These are phyloP conservation scores for Athalia circularis DNA, from an alignment of 2,888 invertebrate species.

Conservation along the genomic window DNA sequence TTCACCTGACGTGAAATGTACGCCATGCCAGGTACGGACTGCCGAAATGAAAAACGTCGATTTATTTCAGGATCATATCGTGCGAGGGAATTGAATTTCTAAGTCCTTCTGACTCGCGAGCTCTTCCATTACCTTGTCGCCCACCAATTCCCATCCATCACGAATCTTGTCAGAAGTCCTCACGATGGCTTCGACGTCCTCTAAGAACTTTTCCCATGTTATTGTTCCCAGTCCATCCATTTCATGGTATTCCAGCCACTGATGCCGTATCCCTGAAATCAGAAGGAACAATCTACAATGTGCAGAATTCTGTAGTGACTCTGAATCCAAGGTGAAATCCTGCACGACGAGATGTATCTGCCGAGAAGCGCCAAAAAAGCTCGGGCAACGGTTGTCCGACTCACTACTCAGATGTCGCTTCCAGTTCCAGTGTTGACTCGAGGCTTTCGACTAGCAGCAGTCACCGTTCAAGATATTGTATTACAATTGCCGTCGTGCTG, in stretches of 20 bases:
- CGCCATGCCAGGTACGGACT: slow-evolving; percentile 66
- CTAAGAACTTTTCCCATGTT: slow-evolving; percentile 73
- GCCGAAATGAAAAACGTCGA: slow-evolving; percentile 20
- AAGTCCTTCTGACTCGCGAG: neutral
- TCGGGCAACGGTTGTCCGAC: neutral
- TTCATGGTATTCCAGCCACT: neutral
- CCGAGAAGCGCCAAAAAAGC: neutral
- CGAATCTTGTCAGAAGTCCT: slow-evolving; percentile 67
- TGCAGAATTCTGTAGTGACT: no score
- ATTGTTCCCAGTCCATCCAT: slow-evolving; percentile 72
- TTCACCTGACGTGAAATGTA: slow-evolving; percentile 64
- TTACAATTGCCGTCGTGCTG: neutral
- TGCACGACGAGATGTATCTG: neutral
- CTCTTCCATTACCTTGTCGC: slow-evolving; percentile 65
- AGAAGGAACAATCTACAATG: neutral
- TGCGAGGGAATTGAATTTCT: neutral
- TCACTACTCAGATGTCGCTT: slow-evolving; percentile 24
- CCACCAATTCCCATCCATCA: slow-evolving; percentile 70
- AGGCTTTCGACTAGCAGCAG: neutral
- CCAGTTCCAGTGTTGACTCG: neutral
- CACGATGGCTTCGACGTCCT: slow-evolving; percentile 68
- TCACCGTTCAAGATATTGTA: slow-evolving; percentile 12
- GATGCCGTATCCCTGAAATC: neutral
- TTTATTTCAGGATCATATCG: neutral
- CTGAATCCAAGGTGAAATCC: neutral